Percentiles rank a stretch among this genome's conserved stretches.
phyloP scores from a whole-genome alignment of 2,888 invertebrate species.

The Cosmia trapezina region DNA sequence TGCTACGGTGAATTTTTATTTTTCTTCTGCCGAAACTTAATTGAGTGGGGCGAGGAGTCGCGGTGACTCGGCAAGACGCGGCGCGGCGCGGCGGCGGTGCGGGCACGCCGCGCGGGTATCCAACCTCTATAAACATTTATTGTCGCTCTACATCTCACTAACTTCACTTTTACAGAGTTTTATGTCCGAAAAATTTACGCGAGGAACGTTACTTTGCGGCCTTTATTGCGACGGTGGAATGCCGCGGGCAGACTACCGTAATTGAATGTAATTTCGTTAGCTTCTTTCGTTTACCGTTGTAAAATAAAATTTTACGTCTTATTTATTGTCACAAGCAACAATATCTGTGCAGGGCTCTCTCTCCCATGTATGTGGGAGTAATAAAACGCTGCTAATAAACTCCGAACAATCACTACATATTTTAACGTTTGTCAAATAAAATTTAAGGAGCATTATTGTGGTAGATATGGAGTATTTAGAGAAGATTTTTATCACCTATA shows the following conservation, averaged over 20 bases:
- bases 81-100: conserved; percentile 38
- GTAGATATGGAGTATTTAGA: conserved; percentile 64
- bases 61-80: conserved; percentile 64
- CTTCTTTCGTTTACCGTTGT: conserved; percentile 88
- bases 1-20: conserved; percentile 80
- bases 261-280: conserved; percentile 90
- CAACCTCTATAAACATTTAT: conserved; percentile 88
- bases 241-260: conserved; percentile 83
- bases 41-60: conserved; percentile 77
- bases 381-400: conserved; percentile 79
- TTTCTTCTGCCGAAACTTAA: conserved; percentile 82
- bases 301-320: conserved; percentile 90
- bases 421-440: conserved; percentile 72
- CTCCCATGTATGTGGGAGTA: conserved; percentile 71
- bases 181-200: conserved; percentile 90
- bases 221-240: conserved; percentile 87
- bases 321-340: conserved; percentile 87
- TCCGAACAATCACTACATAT: conserved; percentile 71
- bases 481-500: conserved; percentile 77
- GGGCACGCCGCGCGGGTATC: conserved; percentile 42
- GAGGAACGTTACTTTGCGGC: conserved; percentile 81
- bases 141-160: conserved; percentile 88
- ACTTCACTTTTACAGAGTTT: conserved; percentile 89
- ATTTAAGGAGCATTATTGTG: conserved; percentile 65
- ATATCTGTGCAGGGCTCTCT: conserved; percentile 75